Base-by-base conservation (phyloP, 2,797 vertebrate genomes). In the Sternarchorhynchus goeldii region DNA sequence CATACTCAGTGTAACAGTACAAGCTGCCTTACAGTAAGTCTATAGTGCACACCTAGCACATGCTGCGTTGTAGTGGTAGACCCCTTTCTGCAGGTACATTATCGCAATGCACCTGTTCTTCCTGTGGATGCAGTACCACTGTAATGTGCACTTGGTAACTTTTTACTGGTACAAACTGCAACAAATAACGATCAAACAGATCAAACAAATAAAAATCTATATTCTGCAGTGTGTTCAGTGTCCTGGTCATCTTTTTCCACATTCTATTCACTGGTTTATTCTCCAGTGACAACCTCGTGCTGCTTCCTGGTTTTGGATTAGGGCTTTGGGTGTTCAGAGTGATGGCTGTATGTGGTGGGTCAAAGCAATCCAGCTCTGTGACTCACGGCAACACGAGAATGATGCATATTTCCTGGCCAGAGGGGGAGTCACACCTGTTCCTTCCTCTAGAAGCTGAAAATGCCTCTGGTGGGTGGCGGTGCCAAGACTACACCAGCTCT, bases 171-270 rank as follows among this genome's bases (percentile, higher is more conserved):
- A 78, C 73, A 79, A 77, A 69, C 78, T 76, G 78, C 72, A 78
- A 86, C 69, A 84, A 86, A 88, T 87, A 88, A 88, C 86, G 77
- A 81, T 86, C 56, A 25, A 25, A 25, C 25, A 25, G 25, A 25
- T 25, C 25, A 25, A 25, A 25, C 25, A 25, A 25, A 88, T 87
- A 88, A 88, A 88, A 75, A 81, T 86, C 56, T 87, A 88, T 87
- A 82, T 88, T 87, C 86, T 88, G 78, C 87, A 87, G 77, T 85
- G 87, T 88, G 84, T 82, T 83, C 74, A 80, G 75, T 32, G 63
- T 55, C n/a, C 55, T 50, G 45, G 8, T 50, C 10, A 57, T 55
- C 21, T 10, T 45, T 62, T 12, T 25, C 25, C 14, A 66, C 5
- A 20, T 20, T 66, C 7, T 6, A 17, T 25, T 69, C 21, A 21